These are phyloP conservation scores for Elegia similella DNA, from an alignment of 2,888 invertebrate genomes.

Conservation along the genomic window DNA sequence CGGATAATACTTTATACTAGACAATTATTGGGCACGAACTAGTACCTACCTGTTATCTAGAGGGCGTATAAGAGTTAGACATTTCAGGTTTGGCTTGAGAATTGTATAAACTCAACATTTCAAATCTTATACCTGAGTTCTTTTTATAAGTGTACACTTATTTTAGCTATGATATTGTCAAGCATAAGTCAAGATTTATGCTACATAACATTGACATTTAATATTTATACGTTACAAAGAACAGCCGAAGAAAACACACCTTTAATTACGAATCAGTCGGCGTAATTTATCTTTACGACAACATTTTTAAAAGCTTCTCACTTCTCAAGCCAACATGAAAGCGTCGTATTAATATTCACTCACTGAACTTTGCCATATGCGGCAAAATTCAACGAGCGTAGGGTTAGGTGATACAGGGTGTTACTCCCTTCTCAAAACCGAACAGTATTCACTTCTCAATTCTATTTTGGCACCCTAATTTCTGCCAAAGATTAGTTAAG, in stretches of 20 bases:
- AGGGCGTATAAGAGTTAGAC: conserved; percentile 40
- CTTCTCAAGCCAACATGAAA: conserved; percentile 15
- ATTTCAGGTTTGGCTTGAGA: conserved; percentile 9
- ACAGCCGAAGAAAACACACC: too few species aligned
- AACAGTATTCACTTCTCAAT: neutral
- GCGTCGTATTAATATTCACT: conserved; percentile 31
- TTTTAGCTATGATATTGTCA: too few species aligned
- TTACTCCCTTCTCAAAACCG: conserved; percentile 50
- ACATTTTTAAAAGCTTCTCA: neutral
- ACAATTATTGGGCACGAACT: conserved; percentile 49
- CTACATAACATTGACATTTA: too few species aligned
- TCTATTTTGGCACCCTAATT: neutral
- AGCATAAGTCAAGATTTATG: too few species aligned
- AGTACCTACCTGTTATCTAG: conserved; percentile 49
- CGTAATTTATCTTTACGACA: too few species aligned
- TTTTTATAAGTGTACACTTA: too few species aligned
- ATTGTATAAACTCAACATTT: neutral
- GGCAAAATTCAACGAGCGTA: conserved; percentile 36
- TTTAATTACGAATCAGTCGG: too few species aligned
- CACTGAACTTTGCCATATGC: conserved; percentile 30
- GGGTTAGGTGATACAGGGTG: conserved; percentile 62
- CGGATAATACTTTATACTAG: conserved; percentile 47
- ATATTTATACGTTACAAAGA: too few species aligned
- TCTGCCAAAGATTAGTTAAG: neutral
- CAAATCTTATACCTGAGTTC: too few species aligned